Percentiles rank a stretch among this genome's conserved stretches.
These are phyloP conservation scores for Pycnomerus fuliginosus DNA, from an alignment of 2,888 invertebrate genomes.

Conservation along the genomic window DNA sequence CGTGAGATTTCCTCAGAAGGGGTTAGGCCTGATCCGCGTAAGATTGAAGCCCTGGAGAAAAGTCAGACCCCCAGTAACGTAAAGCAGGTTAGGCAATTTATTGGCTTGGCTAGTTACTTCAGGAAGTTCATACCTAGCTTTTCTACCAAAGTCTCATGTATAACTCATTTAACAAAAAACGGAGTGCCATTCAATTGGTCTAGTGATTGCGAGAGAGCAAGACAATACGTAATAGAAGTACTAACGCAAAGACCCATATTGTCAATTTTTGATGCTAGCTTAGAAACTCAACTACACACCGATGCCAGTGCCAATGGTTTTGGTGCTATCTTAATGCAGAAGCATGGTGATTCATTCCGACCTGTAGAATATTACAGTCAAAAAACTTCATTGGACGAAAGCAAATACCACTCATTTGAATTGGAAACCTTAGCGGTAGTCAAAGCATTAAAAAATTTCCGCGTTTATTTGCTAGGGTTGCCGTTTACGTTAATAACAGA, in stretches of 20 bases:
- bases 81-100: slow-evolving; percentile 21
- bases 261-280: slow-evolving; percentile 22
- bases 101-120: slow-evolving; percentile 31
- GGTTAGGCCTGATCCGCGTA: slow-evolving; percentile 14
- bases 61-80: slow-evolving; percentile 13
- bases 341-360: slow-evolving; percentile 11
- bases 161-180: slow-evolving; percentile 17
- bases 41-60: slow-evolving; percentile 12
- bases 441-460: slow-evolving; percentile 34
- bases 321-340: slow-evolving; percentile 27
- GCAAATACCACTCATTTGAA: slow-evolving; percentile 34
- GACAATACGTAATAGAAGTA: slow-evolving; percentile 5
- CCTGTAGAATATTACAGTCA: slow-evolving; percentile 31
- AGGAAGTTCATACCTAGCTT: slow-evolving; percentile 22
- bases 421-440: slow-evolving; percentile 41
- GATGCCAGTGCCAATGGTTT: slow-evolving; percentile 30
- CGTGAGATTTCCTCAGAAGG: slow-evolving; percentile 10
- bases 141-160: slow-evolving; percentile 18
- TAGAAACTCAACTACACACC: slow-evolving; percentile 29
- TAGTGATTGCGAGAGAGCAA: slow-evolving; percentile 14
- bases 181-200: slow-evolving; percentile 21
- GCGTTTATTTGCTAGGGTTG: slow-evolving; percentile 33
- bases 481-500: slow-evolving; percentile 38
- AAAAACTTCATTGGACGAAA: slow-evolving; percentile 26
- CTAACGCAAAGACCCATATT: slow-evolving; percentile 27